These are phyloP conservation scores for Parthenolecanium corni DNA, from an alignment of 2,888 invertebrate genomes.

Conservation along the genomic window DNA sequence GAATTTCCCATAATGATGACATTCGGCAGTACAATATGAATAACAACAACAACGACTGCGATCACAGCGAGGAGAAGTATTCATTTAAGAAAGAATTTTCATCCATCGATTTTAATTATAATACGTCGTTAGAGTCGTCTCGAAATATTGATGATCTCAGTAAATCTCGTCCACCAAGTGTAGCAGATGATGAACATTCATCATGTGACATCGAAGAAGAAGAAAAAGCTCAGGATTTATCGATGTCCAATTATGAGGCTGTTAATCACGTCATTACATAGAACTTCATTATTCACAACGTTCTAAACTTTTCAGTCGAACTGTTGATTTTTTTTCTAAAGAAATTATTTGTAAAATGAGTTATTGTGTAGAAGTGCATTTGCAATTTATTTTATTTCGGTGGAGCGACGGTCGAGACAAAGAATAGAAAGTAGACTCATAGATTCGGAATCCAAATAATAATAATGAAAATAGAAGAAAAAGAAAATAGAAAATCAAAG, in stretches of 20 bases:
- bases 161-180: not conserved
- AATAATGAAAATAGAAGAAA: conserved; percentile 1
- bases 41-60: conserved; percentile 1
- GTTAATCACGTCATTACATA: conserved; percentile 21
- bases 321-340: too few relatives aligned
- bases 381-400: too few relatives aligned
- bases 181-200: not conserved
- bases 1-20: conserved; percentile 13
- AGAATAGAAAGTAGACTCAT: too few relatives aligned
- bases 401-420: too few relatives aligned
- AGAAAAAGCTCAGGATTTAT: conserved; percentile 24
- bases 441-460: too few relatives aligned
- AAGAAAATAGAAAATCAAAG: too few relatives aligned
- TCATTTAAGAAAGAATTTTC: conserved; percentile 11
- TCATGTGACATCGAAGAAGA: conserved; percentile 1
- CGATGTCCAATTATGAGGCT: conserved; percentile 15
- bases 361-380: too few relatives aligned
- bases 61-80: conserved; percentile 10
- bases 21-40: not conserved
- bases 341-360: too few relatives aligned
- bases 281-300: too few relatives aligned
- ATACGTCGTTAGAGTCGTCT: conserved; percentile 19
- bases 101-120: conserved; percentile 18
- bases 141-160: conserved; percentile 4
- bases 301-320: too few relatives aligned